Percentiles rank a stretch among this genome's conserved stretches.
Conservation (phyloP, 2,113 vertebrate species). For the Butorides virescens region DNA sequence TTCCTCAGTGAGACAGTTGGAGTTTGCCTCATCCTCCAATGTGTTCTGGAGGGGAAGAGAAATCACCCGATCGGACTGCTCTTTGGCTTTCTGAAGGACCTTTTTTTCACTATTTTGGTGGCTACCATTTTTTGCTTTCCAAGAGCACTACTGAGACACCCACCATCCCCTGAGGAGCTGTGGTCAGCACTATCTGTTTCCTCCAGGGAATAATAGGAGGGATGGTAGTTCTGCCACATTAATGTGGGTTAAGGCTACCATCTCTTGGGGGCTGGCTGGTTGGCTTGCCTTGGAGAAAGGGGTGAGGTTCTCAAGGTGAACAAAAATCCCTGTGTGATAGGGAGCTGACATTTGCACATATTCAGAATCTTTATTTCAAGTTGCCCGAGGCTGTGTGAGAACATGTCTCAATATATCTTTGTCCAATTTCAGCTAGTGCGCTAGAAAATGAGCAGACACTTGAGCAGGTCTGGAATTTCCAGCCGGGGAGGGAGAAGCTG, state of each 20-base stretch:
- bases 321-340: not conserved
- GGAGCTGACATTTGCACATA: not conserved
- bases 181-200: not conserved
- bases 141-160: not conserved
- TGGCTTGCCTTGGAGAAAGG: not conserved
- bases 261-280: not conserved
- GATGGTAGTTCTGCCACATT: not conserved
- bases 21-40: not conserved
- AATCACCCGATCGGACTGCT: not conserved
- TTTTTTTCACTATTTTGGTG: not conserved
- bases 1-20: not conserved
- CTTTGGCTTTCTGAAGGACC: not conserved
- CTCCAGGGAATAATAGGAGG: not conserved
- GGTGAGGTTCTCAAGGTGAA: not conserved
- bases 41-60: not conserved
- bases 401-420: not conserved
- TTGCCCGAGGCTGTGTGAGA: not conserved
- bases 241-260: not conserved
- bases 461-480: not conserved
- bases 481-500: accelerated
- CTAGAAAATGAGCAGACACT: not conserved
- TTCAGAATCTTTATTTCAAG: not conserved
- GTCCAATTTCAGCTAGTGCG: not conserved
- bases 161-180: not conserved
- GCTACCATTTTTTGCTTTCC: not conserved